A percentile compares a stretch with the other conserved stretches of the same genome.
Conservation (phyloP, 2,888 invertebrate genomes). For the Stenolophus ochropezus region DNA sequence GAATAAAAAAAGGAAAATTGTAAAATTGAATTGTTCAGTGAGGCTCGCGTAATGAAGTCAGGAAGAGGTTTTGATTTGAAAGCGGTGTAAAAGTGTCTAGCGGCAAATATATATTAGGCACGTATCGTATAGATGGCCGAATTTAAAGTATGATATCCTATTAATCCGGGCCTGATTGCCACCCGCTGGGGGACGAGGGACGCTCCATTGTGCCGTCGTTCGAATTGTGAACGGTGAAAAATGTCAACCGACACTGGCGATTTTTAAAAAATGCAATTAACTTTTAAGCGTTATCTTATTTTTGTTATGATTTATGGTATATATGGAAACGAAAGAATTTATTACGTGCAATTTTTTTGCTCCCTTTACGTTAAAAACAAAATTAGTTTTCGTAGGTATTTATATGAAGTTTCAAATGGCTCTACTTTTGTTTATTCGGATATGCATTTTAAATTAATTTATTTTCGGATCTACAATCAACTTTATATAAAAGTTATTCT, state of each 20-base stretch:
- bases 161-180: constrained; percentile 59
- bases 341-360: constrained; percentile 54
- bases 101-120: constrained; percentile 43
- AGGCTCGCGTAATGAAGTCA: constrained; percentile 20
- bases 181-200: constrained; percentile 69
- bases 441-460: constrained; percentile 25
- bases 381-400: constrained; percentile 28
- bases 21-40: constrained; percentile 20
- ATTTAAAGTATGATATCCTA: constrained; percentile 51
- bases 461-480: background rate
- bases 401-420: constrained; percentile 11
- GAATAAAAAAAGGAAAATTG: constrained; percentile 12
- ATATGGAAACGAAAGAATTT: constrained; percentile 61
- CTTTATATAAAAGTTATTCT: background rate
- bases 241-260: constrained; percentile 60
- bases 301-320: constrained; percentile 61
- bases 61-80: constrained; percentile 34
- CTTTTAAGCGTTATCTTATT: constrained; percentile 61
- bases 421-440: constrained; percentile 2
- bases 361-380: constrained; percentile 27
- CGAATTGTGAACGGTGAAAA: constrained; percentile 60
- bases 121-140: constrained; percentile 49
- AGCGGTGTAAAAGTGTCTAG: constrained; percentile 17
- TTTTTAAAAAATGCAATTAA: constrained; percentile 61
- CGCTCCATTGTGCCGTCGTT: constrained; percentile 71